Evolutionary conservation across 2,113 vertebrate genomes (phyloP), one percentile per base, ranked within the genome.

Genomic region (Dunckerocampus dactyliophorus): DNA sequence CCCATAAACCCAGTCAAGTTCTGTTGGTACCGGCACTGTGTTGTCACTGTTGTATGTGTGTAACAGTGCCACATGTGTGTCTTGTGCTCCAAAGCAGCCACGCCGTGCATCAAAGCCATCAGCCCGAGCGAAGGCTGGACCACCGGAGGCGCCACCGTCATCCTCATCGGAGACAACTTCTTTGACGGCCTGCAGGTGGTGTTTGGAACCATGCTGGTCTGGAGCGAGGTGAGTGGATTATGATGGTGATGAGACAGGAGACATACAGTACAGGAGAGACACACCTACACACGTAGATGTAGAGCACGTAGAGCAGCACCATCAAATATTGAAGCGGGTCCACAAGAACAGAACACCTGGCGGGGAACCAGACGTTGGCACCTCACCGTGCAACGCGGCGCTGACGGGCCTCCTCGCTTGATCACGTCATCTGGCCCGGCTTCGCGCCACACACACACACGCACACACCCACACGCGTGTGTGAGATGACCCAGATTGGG

Each of bases 101-200:
- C 95, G 59, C 95, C 95, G 59, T 96, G 94, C 92, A 96, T 97
- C 88, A 96, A 97, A 78, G 95, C 95, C 84, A 95, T 97, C 88
- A 97, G 95, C 74, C 95, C 95, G 1, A 95, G 95, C 48, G 95
- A 97, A 72, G 95, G 95, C 65, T 97, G 95, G 95, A 96, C 95
- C 51, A 96, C 94, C 0, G 95, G 95, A 0, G 95, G 95, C 0
- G 95, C 95, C 89, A 96, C 95, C 0, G 94, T 98, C 88, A 96
- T 98, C 80, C 92, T 98, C 83, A 98, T 98, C 60, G 95, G 95
- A 0, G 95, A 98, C 91, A 97, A 96, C 88, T 98, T 98, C 89
- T 98, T 98, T 1, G 94, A 97, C 1, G 95, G 95, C 8, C 90
- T 98, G 50, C 95, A 97, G 89, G 95, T 98, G 3, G 94, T 97